A percentile compares a stretch with the other conserved stretches of the same genome.
These are phyloP conservation scores for Chrysaora quinquecirrha DNA, from an alignment of 30 jellyfish, hydroid and myxozoan species.

Conservation along the genomic window DNA sequence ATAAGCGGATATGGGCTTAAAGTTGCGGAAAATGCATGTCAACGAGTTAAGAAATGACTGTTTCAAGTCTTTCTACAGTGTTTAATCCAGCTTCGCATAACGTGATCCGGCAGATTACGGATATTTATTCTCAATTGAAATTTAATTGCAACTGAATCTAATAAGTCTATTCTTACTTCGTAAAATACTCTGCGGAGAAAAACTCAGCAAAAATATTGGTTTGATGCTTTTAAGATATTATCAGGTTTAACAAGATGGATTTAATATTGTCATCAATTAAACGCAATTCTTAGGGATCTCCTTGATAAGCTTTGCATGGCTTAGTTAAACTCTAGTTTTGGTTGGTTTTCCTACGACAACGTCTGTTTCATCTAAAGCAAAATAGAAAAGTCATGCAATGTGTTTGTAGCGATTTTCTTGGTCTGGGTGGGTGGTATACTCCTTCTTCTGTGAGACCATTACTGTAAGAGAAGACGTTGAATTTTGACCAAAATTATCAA, in stretches of 20 bases:
- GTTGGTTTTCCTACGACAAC: background rate
- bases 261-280: background rate
- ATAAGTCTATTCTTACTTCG: slow-evolving; percentile 1
- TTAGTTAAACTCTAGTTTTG: background rate
- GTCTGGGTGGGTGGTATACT: too few species aligned
- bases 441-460: too few species aligned
- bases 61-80: slow-evolving; percentile 16
- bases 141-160: slow-evolving; percentile 38
- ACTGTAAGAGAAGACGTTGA: too few species aligned
- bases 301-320: slow-evolving; percentile 5
- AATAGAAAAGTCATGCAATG: too few species aligned
- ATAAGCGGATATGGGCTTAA: slow-evolving; percentile 9
- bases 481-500: too few species aligned
- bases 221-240: background rate
- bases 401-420: too few species aligned
- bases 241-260: slow-evolving; percentile 5
- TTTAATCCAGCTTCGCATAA: slow-evolving; percentile 21
- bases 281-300: background rate
- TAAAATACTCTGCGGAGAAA: background rate
- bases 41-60: slow-evolving; percentile 17
- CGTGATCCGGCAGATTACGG: slow-evolving; percentile 25
- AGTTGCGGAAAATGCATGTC: slow-evolving; percentile 24
- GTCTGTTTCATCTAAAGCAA: too few species aligned
- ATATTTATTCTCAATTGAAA: slow-evolving; percentile 8
- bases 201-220: background rate